Conservation (phyloP, 2,888 invertebrate genomes). For the Melieria crassipennis region DNA sequence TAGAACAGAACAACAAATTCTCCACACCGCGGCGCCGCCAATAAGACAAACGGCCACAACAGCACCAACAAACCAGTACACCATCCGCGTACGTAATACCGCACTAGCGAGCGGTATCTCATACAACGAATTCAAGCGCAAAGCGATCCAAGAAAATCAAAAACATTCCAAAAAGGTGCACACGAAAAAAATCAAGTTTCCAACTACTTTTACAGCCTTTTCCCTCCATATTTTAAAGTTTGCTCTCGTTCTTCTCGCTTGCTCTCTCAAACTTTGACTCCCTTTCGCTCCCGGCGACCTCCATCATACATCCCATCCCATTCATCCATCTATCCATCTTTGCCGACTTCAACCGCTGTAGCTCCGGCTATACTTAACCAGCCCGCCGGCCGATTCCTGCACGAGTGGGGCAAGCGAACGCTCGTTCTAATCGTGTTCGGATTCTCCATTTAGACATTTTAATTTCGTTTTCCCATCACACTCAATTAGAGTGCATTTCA, state of each 20-base stretch:
- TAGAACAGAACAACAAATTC: constrained; percentile 44
- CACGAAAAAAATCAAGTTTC: constrained; percentile 26
- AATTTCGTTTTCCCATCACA: constrained; percentile 52
- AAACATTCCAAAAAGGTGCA: constrained; percentile 11
- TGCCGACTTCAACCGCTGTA: too few species aligned
- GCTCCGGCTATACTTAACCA: too few species aligned
- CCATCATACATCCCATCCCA: too few species aligned
- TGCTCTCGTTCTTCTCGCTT: constrained; percentile 15
- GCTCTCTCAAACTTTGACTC: constrained; percentile 11
- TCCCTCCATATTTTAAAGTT: constrained; percentile 17
- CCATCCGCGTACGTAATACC: too few species aligned
- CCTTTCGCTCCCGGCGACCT: too few species aligned
- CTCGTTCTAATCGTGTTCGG: constrained; percentile 8
- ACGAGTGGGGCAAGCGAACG: background rate
- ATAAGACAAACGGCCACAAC: constrained; percentile 18
- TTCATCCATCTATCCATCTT: too few species aligned
- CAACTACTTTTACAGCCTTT: background rate
- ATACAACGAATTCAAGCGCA: background rate
- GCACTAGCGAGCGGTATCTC: background rate
- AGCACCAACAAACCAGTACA: background rate
- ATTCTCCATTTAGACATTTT: constrained; percentile 32
- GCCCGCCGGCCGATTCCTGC: too few species aligned
- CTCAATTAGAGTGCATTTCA: constrained; percentile 62
- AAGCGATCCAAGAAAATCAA: constrained; percentile 13
- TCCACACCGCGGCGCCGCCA: constrained; percentile 29